Conservation (phyloP, 2,797 vertebrate species). For the Lagorchestes hirsutus region DNA sequence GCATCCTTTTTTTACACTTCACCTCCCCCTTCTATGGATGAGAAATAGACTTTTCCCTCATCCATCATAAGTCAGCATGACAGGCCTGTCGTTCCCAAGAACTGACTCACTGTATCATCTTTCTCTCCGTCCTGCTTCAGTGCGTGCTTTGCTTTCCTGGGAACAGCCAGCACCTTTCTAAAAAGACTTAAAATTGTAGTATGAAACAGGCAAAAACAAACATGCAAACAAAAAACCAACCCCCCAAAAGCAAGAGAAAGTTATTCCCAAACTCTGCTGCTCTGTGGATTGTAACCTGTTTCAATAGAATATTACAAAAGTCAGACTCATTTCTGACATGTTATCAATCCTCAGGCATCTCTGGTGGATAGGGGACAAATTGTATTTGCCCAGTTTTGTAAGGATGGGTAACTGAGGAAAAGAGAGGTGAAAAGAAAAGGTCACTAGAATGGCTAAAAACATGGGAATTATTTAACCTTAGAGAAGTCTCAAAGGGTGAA, state of each 20-base stretch:
- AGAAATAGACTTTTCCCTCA: slow-evolving; percentile 85
- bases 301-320: slow-evolving; percentile 63
- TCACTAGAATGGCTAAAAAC: slow-evolving; percentile 23
- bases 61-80: slow-evolving; percentile 86
- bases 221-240: background rate
- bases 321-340: slow-evolving; percentile 54
- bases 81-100: slow-evolving; percentile 79
- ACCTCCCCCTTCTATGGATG: slow-evolving; percentile 78
- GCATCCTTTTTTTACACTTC: slow-evolving; percentile 86
- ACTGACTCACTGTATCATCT: slow-evolving; percentile 58
- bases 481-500: background rate
- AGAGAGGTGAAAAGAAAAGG: slow-evolving; percentile 3
- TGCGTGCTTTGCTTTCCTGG: slow-evolving; percentile 58
- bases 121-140: slow-evolving; percentile 66
- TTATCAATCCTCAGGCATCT: slow-evolving; percentile 71
- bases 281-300: slow-evolving; percentile 11
- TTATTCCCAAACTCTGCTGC: slow-evolving; percentile 52
- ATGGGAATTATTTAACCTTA: background rate
- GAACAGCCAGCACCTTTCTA: slow-evolving; percentile 72
- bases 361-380: slow-evolving; percentile 66
- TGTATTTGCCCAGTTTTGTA: slow-evolving; percentile 55
- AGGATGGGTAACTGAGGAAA: slow-evolving; percentile 43
- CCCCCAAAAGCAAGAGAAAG: slow-evolving; percentile 50
- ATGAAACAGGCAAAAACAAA: slow-evolving; percentile 41
- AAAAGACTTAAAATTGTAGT: slow-evolving; percentile 36